Evolutionary conservation across 1,140 invertebrate genomes (phyloP).

Genomic region (Drosophila takahashii): DNA sequence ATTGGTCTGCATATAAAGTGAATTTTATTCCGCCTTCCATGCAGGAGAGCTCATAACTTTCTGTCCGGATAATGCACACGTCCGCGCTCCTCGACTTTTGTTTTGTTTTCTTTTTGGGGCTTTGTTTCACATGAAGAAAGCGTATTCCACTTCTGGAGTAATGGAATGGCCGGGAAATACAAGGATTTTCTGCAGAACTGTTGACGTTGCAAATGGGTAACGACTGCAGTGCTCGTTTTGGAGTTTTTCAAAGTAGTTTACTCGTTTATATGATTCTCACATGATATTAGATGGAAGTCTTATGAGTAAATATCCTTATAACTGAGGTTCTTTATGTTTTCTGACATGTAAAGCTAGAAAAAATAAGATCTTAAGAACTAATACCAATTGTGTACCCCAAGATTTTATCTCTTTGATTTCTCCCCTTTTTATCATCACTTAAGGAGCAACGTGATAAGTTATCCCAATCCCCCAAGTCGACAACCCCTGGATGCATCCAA

Average conservation of each 20-base stretch:
- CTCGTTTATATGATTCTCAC: conserved; percentile 20
- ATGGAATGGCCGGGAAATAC: conserved; percentile 1
- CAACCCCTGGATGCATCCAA: conserved; percentile 6
- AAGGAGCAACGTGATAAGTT: conserved; percentile 10
- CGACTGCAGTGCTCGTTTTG: conserved; percentile 25
- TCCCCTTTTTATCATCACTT: conserved; percentile 4
- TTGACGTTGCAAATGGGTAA: conserved; percentile 44
- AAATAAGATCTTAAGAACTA: too few species aligned
- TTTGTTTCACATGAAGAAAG: conserved; percentile 2
- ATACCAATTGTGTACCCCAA: neutral
- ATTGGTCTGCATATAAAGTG: conserved; percentile 75
- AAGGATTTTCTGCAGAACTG: conserved; percentile 17
- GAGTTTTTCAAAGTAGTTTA: conserved; percentile 10
- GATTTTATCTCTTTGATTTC: conserved; percentile 2
- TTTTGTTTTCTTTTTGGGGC: neutral
- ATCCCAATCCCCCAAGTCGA: conserved; percentile 6
- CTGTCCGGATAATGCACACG: conserved; percentile 42
- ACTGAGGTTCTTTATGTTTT: too few species aligned
- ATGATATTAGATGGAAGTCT: conserved; percentile 11
- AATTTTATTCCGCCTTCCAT: conserved; percentile 63
- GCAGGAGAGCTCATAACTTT: conserved; percentile 44
- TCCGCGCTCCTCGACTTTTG: conserved; percentile 6
- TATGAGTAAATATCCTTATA: neutral
- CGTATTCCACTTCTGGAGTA: conserved; percentile 1
- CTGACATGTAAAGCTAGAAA: too few species aligned